Conservation (phyloP, 2,113 vertebrate species). For the Peucedramus taeniatus region DNA sequence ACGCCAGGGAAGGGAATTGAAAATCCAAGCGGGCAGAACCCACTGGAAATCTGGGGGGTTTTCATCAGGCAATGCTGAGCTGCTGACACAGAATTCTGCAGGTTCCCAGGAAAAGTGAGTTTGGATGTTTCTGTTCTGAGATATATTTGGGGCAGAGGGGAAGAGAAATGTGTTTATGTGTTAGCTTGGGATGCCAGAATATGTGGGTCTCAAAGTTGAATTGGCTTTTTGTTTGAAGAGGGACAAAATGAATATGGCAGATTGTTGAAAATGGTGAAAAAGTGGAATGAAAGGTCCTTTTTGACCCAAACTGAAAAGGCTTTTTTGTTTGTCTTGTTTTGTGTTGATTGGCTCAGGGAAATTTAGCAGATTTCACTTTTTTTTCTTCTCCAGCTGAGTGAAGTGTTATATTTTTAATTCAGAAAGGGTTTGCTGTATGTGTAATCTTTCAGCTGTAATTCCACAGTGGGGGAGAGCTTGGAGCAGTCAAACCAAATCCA, state of each 20-base stretch:
- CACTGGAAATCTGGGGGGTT: not conserved
- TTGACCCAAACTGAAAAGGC: not conserved
- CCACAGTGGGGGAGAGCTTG: not conserved
- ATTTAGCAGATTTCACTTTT: not conserved
- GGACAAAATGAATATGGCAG: not conserved
- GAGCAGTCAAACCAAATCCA: not conserved
- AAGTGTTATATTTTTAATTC: not conserved
- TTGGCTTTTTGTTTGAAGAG: not conserved
- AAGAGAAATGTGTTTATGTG: not conserved
- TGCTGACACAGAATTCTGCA: not conserved
- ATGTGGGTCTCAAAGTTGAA: not conserved
- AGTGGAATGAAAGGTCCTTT: not conserved
- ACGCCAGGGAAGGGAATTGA: not conserved
- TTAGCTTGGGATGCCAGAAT: not conserved
- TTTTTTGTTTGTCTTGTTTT: not conserved
- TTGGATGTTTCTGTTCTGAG: not conserved
- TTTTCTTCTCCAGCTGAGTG: not conserved
- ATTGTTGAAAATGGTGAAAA: not conserved
- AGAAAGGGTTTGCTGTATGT: not conserved
- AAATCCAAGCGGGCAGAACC: accelerated
- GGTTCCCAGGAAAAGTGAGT: not conserved
- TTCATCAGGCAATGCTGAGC: not conserved
- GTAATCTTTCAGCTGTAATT: not conserved
- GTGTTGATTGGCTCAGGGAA: not conserved
- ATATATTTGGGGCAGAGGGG: not conserved